phyloP scores from a whole-genome alignment of 2,888 invertebrate species.

The Latrodectus hesperus region DNA sequence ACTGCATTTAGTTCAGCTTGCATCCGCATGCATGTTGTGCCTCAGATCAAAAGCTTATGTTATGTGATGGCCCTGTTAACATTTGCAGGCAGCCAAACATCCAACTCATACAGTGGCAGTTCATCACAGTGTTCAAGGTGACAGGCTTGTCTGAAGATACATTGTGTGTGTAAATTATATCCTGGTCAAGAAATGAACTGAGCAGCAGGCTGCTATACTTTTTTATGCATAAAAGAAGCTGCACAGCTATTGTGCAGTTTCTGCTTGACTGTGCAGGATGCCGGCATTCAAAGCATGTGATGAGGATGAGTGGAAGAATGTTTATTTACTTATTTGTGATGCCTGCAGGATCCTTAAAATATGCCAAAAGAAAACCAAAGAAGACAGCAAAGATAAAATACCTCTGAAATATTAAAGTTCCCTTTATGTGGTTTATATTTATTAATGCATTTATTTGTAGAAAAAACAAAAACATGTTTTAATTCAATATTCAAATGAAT shows the following conservation, averaged over 20 bases:
- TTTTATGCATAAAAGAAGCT: conserved; percentile 30
- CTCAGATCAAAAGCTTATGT: conserved; percentile 29
- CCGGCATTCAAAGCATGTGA: conserved; percentile 30
- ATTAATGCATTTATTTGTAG: neutral
- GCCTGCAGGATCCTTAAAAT: conserved; percentile 6
- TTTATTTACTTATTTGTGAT: conserved; percentile 38
- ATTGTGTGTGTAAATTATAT: conserved; percentile 21
- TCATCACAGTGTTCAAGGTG: conserved; percentile 68
- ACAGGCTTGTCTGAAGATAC: conserved; percentile 69
- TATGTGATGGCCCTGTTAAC: conserved; percentile 37
- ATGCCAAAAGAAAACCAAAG: conserved; percentile 68
- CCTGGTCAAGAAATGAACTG: conserved; percentile 51
- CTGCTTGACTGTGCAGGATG: conserved; percentile 31
- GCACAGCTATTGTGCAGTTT: conserved; percentile 46
- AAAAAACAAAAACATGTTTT: neutral
- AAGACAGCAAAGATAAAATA: conserved; percentile 41
- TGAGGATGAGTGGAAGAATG: conserved; percentile 27
- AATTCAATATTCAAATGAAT: too few relatives aligned
- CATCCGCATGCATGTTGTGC: conserved; percentile 52
- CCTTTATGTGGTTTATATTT: conserved; percentile 35
- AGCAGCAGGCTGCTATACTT: conserved; percentile 62
- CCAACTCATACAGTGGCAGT: conserved; percentile 66
- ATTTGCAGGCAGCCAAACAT: conserved; percentile 65
- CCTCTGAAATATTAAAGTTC: conserved; percentile 38
- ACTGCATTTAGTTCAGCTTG: conserved; percentile 62